Evolutionary conservation across 2,113 vertebrate species (phyloP).

Genomic region (Salvelinus sp.): DNA sequence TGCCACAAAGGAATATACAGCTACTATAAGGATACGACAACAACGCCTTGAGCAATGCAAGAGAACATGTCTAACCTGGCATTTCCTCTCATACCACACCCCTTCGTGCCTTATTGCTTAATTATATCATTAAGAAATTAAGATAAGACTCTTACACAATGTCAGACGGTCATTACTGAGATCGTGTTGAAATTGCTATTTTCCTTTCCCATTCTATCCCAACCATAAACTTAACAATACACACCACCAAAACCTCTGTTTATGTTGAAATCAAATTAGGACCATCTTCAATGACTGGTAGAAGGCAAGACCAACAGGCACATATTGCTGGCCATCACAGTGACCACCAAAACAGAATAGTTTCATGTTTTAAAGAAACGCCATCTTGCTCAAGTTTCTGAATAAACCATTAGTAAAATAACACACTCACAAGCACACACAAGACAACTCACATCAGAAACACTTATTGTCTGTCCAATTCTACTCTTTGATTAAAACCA

Average conservation of each 20-base stretch:
- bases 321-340: not conserved
- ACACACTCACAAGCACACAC: constrained; percentile 28
- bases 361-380: constrained; percentile 52
- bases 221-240: not conserved
- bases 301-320: not conserved
- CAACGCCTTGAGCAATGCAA: too few species aligned
- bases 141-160: not conserved
- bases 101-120: too few species aligned
- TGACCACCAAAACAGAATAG: constrained; percentile 31
- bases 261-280: not conserved
- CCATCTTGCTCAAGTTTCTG: constrained; percentile 50
- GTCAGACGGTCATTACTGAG: not conserved
- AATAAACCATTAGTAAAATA: constrained; percentile 52
- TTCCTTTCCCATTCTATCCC: not conserved
- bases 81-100: too few species aligned
- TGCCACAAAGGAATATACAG: too few species aligned
- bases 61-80: too few species aligned
- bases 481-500: constrained; percentile 53
- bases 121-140: too few species aligned
- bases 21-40: too few species aligned
- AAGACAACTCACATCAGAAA: constrained; percentile 27
- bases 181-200: not conserved
- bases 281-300: not conserved
- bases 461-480: constrained; percentile 34
- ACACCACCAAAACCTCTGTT: not conserved